Base-by-base conservation (phyloP, 2,797 vertebrate genomes). In the Argya squamiceps region DNA sequence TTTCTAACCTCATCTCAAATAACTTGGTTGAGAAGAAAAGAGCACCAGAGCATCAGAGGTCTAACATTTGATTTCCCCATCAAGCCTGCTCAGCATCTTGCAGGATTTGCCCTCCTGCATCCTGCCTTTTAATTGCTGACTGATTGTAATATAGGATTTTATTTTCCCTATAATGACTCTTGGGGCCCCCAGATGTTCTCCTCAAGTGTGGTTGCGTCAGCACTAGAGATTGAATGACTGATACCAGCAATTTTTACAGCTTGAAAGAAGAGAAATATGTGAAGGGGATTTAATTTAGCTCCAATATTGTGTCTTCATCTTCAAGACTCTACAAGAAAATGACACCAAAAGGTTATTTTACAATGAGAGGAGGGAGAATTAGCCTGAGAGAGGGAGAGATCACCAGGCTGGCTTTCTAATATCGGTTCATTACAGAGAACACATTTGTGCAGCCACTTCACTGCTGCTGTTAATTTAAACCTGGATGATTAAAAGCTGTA, bases 191-290 rank as follows among this genome's bases (percentile, higher is more conserved):
- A 43, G 96, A 97, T 97, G 95, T 97, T 96, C 94, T 96, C 83
- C 96, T 95, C 79, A 76, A 95, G 90, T 97, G 94, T 96, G 94
- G 97, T 97, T 98, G 96, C 96, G 70, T 97, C 97, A 97, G 96
- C 96, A 83, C 78, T 50, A 62, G 94, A 84, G 75, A 70, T 84
- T 76, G 93, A 89, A 97, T 97, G 96, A 96, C 97, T 93, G 96
- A 97, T 96, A 88, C 96, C 93, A 94, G 91, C 87, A 96, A 94
- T 97, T 97, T 97, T 97, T 96, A 96, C 85, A 92, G 96, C 92
- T 96, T 94, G 91, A 96, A 95, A 96, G 93, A 88, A 86, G 89
- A 92, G 89, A 96, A 96, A 93, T 88, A 86, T 96, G 67, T 95
- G 96, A 96, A 95, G 91, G 88, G 74, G 94, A 93, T 97, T 96